phyloP scores from a whole-genome alignment of 2,888 invertebrate genomes.

The Philopedon plagiatum region DNA sequence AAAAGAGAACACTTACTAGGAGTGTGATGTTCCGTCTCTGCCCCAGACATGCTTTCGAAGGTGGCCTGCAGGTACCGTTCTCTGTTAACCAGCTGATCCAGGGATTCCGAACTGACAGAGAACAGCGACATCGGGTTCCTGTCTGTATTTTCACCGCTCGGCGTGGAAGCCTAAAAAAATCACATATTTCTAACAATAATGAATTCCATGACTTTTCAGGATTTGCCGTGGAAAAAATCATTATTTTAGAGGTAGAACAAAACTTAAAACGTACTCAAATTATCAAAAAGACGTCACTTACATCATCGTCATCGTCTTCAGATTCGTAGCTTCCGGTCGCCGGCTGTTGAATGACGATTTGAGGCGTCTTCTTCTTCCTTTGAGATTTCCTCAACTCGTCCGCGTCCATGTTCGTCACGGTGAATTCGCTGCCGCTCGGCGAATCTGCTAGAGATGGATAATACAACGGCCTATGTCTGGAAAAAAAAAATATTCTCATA shows the following conservation, averaged over 20 bases:
- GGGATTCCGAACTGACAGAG: conserved; percentile 82
- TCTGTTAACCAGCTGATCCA: conserved; percentile 72
- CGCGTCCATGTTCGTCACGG: conserved; percentile 90
- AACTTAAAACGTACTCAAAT: too few relatives aligned
- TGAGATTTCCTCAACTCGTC: conserved; percentile 86
- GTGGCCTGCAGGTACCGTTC: conserved; percentile 78
- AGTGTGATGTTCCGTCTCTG: conserved; percentile 67
- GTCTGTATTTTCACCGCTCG: conserved; percentile 86
- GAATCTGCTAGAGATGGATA: conserved; percentile 48
- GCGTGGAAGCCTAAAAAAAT: conserved; percentile 77
- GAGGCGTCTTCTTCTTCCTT: conserved; percentile 74
- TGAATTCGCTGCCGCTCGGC: conserved; percentile 78
- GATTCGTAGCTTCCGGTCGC: conserved; percentile 70
- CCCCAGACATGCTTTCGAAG: conserved; percentile 80
- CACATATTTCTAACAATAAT: too few relatives aligned
- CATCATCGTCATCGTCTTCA: conserved; percentile 81
- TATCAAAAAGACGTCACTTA: conserved; percentile 53
- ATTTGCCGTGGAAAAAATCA: too few relatives aligned
- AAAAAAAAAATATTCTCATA: conserved; percentile 11
- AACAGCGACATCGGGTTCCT: conserved; percentile 80
- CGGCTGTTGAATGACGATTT: conserved; percentile 56
- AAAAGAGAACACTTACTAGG: conserved; percentile 51
- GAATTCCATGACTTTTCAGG: too few relatives aligned
- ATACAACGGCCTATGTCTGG: conserved; percentile 41
- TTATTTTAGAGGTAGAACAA: too few relatives aligned